Evolutionary conservation across 2,888 invertebrate genomes (phyloP), one percentile per base, ranked within the genome.

Genomic region (Lydus trimaculatus): DNA sequence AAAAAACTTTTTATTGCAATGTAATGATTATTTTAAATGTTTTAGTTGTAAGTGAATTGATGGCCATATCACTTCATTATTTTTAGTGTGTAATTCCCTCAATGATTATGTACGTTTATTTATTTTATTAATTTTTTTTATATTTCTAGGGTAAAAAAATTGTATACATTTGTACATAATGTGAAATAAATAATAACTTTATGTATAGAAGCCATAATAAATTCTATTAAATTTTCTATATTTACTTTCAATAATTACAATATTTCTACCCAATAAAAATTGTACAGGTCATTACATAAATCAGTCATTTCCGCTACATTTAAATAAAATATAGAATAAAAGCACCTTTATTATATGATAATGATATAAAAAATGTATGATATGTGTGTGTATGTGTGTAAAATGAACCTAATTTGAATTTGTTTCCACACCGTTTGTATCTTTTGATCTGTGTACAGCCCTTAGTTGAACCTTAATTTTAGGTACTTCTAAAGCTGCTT

Each of bases 111-210:
- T n/a, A n/a, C n/a, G n/a, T n/a, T n/a, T n/a, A n/a, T 58, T 67
- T 67, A 52, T 60, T 36, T 67, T 71, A 67, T 65, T 71, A 67
- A 67, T 67, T 71, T 71, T 67, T 70, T 70, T 65, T 52, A 25
- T 25, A 52, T 23, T 52, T 52, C 5, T 52, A 52, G 52, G 52
- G 25, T 52, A 25, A 52, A 52, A n/a, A 43, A 58, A 71, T 74
- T 78, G 78, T 78, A 79, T 77, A 80, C 78, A 80, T 78, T 80
- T 80, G 79, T 80, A 80, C 76, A 80, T 78, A 80, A 68, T 52
- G 62, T 66, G 65, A 75, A 77, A 72, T 72, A 75, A 73, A 69
- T 76, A 74, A 73, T 28, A 17, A 43, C 68, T 75, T 76, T 76
- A 73, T 69, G 67, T 76, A 65, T 59, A 74, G 61, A 58, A 52